Percentiles rank a stretch among this genome's conserved stretches.
These are phyloP conservation scores for Aspidoscelis tigris DNA, from an alignment of 2,113 vertebrate species.

Conservation along the genomic window DNA sequence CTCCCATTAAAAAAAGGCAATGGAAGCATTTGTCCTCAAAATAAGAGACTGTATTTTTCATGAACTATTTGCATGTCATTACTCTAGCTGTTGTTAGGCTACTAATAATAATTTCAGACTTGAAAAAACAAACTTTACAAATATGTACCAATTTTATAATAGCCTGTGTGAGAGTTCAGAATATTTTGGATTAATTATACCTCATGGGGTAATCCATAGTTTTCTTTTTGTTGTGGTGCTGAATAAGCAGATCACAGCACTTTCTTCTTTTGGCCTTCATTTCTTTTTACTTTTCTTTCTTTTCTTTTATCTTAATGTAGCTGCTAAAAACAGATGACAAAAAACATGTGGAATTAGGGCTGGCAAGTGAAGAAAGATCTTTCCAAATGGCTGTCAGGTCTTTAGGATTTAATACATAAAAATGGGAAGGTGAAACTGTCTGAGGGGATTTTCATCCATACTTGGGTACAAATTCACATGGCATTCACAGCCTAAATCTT, in stretches of 20 bases:
- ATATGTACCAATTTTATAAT: constrained; percentile 22
- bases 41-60: constrained; percentile 34
- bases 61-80: constrained; percentile 24
- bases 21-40: constrained; percentile 24
- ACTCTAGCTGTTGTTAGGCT: background rate
- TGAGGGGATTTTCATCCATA: constrained; percentile 44
- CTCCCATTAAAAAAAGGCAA: background rate
- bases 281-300: constrained; percentile 40
- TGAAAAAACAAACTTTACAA: constrained; percentile 18
- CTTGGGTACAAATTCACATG: constrained; percentile 30
- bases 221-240: constrained; percentile 56
- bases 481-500: constrained; percentile 21
- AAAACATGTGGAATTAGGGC: constrained; percentile 58
- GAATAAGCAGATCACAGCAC: constrained; percentile 35
- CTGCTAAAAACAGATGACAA: constrained; percentile 59
- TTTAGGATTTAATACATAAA: constrained; percentile 29
- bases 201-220: constrained; percentile 27
- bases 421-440: constrained; percentile 23
- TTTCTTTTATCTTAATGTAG: constrained; percentile 70
- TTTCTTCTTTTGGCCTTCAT: constrained; percentile 66
- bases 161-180: fast-evolving
- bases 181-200: constrained; percentile 50
- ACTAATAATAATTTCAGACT: background rate
- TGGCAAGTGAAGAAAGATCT: constrained; percentile 55
- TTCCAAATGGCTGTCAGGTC: constrained; percentile 37